Percentiles rank a stretch among this genome's conserved stretches.
These are phyloP conservation scores for Syngnathus rostellatus DNA, from an alignment of 2,797 vertebrate species.

Conservation along the genomic window DNA sequence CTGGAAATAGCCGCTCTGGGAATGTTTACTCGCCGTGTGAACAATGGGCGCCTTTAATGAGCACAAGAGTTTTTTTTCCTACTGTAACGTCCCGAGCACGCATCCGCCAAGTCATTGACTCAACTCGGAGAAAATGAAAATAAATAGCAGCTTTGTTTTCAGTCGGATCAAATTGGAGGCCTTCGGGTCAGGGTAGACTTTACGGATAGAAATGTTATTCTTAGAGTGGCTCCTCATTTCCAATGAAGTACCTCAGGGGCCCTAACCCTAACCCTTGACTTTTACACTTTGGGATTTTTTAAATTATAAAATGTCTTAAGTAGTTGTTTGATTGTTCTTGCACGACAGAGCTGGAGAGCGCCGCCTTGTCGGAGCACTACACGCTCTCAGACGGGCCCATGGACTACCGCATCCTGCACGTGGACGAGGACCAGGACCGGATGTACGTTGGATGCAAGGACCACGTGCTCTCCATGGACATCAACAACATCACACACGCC, in stretches of 20 bases:
- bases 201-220: neutral
- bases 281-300: neutral
- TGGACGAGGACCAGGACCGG: slow-evolving; percentile 97
- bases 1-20: slow-evolving; percentile 40
- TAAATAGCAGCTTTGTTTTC: neutral
- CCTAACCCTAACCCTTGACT: neutral
- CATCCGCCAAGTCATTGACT: neutral
- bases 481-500: slow-evolving; percentile 92
- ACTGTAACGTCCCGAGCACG: neutral
- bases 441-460: slow-evolving; percentile 97
- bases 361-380: slow-evolving; percentile 82
- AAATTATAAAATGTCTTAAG: no score
- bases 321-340: neutral
- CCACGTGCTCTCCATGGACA: slow-evolving; percentile 91
- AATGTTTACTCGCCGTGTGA: slow-evolving; percentile 36
- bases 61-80: neutral
- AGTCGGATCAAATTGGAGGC: neutral
- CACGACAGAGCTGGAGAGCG: slow-evolving; percentile 79
- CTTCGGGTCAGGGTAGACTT: neutral
- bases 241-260: neutral
- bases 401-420: slow-evolving; percentile 93
- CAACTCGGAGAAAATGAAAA: neutral
- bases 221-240: neutral
- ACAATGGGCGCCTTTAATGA: slow-evolving; percentile 41
- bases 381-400: slow-evolving; percentile 80